These are phyloP conservation scores for Empidonax alnorum DNA, from an alignment of 2,113 vertebrate genomes.

Conservation along the genomic window DNA sequence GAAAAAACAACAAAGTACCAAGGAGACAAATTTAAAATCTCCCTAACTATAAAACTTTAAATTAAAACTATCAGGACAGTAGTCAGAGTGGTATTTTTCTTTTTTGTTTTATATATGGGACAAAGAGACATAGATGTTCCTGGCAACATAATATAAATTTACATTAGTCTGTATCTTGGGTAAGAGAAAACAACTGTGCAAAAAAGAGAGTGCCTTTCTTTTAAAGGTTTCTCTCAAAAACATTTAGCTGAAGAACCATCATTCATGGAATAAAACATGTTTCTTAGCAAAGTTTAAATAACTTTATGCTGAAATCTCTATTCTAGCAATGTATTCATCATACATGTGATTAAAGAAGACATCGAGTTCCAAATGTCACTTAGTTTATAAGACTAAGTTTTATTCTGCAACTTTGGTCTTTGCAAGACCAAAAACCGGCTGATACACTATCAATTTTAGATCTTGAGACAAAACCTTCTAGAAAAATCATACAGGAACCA, in stretches of 20 bases:
- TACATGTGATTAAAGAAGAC: not conserved
- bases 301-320: not conserved
- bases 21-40: not conserved
- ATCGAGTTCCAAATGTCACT: not conserved
- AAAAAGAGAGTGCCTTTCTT: not conserved
- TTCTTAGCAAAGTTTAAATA: not conserved
- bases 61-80: not conserved
- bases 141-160: not conserved
- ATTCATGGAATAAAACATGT: rapidly evolving
- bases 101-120: not conserved
- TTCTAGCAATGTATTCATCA: not conserved
- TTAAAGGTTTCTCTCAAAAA: not conserved
- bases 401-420: not conserved
- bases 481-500: not conserved
- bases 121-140: not conserved
- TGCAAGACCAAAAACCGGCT: not conserved
- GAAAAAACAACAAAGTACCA: not conserved
- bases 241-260: not conserved
- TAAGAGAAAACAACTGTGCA: not conserved
- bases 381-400: not conserved
- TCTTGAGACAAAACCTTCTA: not conserved
- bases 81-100: not conserved
- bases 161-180: not conserved
- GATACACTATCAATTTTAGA: not conserved
- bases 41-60: not conserved